Evolutionary conservation across 2,113 vertebrate genomes (phyloP).

Genomic region (Herpailurus yagouaroundi): DNA sequence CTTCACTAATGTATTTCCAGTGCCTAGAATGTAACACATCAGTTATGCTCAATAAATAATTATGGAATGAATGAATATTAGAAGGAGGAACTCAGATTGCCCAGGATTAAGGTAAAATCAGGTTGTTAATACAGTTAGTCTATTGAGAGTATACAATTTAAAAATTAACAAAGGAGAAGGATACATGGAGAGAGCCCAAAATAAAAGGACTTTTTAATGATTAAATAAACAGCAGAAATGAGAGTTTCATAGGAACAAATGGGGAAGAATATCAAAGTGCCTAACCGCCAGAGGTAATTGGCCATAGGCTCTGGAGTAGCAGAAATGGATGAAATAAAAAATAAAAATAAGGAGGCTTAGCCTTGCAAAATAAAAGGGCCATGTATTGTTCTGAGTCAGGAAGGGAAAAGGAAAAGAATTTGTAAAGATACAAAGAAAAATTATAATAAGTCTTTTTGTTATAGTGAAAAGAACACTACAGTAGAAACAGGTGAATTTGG

Average conservation of each 20-base stretch:
- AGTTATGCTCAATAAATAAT: not conserved
- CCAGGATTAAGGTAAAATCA: not conserved
- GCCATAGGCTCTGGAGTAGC: not conserved
- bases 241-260: not conserved
- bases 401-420: not conserved
- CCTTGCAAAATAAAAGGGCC: not conserved
- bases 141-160: not conserved
- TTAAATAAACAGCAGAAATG: not conserved
- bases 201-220: not conserved
- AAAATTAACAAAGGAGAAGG: not conserved
- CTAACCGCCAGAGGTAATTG: not conserved
- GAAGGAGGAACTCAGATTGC: not conserved
- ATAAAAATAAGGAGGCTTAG: not conserved
- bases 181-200: not conserved
- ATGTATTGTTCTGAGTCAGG: not conserved
- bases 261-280: not conserved
- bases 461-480: not conserved
- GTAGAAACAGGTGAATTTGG: not conserved
- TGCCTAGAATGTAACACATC: not conserved
- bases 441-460: not conserved
- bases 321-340: not conserved
- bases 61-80: not conserved
- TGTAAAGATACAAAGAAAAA: not conserved
- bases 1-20: not conserved
- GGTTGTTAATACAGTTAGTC: not conserved